Percentiles rank a stretch among this genome's conserved stretches.
Conservation (phyloP, 2,888 invertebrate species). For the Torymus auratus region DNA sequence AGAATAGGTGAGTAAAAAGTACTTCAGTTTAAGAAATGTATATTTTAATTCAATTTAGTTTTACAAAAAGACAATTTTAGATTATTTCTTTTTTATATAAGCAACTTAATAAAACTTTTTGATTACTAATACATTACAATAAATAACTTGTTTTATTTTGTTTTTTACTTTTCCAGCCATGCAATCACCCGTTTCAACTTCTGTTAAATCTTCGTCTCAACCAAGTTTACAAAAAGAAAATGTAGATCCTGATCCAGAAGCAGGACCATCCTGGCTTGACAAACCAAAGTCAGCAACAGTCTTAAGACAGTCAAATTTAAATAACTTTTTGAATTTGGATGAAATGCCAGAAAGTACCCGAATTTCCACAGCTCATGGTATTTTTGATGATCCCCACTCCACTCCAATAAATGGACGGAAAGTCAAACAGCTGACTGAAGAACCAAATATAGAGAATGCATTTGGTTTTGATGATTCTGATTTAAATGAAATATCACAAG, state of each 20-base stretch:
- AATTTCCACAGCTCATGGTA: constrained; percentile 66
- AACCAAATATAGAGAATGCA: constrained; percentile 63
- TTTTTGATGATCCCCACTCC: constrained; percentile 66
- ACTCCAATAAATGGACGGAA: constrained; percentile 61
- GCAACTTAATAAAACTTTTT: not conserved
- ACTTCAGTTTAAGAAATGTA: not conserved
- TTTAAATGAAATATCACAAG: constrained; percentile 16
- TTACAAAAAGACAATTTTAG: not conserved
- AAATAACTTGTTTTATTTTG: not conserved
- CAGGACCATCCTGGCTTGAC: constrained; percentile 17
- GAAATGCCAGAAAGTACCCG: constrained; percentile 66
- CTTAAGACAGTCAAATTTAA: constrained; percentile 68
- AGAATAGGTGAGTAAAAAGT: constrained; percentile 35
- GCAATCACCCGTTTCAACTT: constrained; percentile 17
- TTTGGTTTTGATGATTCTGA: constrained; percentile 69
- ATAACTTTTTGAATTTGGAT: constrained; percentile 67
- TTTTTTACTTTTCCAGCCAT: not conserved
- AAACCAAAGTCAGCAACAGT: constrained; percentile 55
- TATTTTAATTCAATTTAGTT: not conserved
- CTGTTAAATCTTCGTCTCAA: constrained; percentile 12
- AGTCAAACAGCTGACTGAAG: constrained; percentile 41
- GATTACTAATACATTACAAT: not conserved
- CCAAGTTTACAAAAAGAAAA: constrained; percentile 8
- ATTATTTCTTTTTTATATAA: not conserved
- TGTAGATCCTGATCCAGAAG: constrained; percentile 20